phyloP scores from a whole-genome alignment of 2,113 vertebrate genomes.

The Aphyosemion australe region DNA sequence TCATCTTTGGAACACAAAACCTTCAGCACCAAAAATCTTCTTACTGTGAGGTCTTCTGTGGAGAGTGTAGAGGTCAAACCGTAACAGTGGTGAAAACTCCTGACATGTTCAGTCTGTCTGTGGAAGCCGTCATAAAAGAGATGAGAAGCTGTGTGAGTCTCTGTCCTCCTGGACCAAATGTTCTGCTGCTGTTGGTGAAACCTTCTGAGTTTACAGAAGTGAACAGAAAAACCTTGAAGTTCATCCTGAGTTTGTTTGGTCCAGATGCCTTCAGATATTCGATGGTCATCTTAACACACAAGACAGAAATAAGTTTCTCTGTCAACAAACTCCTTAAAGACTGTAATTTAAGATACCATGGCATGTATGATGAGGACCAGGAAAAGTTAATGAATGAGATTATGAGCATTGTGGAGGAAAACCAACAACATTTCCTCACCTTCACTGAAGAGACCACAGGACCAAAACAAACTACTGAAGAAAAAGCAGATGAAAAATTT shows the following conservation, averaged over 20 bases:
- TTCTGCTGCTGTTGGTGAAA: constrained; percentile 38
- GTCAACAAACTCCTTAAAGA: neutral
- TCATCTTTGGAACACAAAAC: neutral
- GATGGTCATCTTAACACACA: constrained; percentile 12
- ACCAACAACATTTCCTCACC: constrained; percentile 12
- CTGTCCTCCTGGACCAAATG: constrained; percentile 38
- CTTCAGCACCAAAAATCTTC: neutral
- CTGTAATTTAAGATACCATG: constrained; percentile 28
- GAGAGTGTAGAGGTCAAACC: constrained; percentile 9
- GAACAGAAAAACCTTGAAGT: constrained; percentile 16
- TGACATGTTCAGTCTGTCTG: constrained; percentile 16
- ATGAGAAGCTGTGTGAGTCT: neutral
- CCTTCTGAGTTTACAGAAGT: constrained; percentile 7
- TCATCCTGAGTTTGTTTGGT: constrained; percentile 31
- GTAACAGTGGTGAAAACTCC: constrained; percentile 19
- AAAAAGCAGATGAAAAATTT: constrained; percentile 21
- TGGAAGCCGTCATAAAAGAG: fast-evolving
- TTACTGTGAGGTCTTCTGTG: neutral
- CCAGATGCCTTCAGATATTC: constrained; percentile 22
- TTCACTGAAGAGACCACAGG: neutral
- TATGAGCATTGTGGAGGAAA: constrained; percentile 3
- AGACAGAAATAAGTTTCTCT: fast-evolving
- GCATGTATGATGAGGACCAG: neutral
- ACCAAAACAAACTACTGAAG: constrained; percentile 26
- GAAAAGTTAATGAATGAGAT: neutral